Conservation (phyloP, 2,888 invertebrate genomes). For the Drosophila nr. perissopoda region DNA sequence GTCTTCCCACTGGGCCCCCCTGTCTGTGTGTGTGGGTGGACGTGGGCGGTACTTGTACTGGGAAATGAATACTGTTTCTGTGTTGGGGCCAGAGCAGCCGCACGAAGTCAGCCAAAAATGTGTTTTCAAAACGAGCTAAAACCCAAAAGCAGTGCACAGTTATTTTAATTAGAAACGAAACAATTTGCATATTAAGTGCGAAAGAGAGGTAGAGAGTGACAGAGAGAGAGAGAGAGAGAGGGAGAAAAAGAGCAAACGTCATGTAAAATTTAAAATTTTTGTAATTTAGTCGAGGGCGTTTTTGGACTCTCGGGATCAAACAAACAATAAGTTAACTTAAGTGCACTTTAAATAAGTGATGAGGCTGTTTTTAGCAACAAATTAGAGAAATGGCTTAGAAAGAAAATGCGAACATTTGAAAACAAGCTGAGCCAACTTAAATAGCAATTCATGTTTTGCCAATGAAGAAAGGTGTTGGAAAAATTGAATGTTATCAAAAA, state of each 20-base stretch:
- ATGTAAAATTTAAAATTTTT: conserved; percentile 52
- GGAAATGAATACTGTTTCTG: conserved; percentile 36
- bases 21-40: background rate
- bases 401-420: background rate
- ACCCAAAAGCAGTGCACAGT: conserved; percentile 72
- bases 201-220: conserved; percentile 9
- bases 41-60: conserved; percentile 6
- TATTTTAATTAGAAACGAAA: conserved; percentile 80
- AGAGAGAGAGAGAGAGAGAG: background rate
- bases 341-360: conserved; percentile 52
- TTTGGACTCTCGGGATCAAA: conserved; percentile 20
- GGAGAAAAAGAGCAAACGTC: conserved; percentile 1
- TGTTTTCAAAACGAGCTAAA: conserved; percentile 61
- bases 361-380: conserved; percentile 24
- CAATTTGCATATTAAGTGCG: conserved; percentile 77
- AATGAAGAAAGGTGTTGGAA: background rate
- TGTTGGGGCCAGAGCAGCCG: conserved; percentile 21
- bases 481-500: background rate
- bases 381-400: conserved; percentile 21
- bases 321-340: conserved; percentile 45
- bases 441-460: background rate
- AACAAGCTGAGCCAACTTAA: background rate
- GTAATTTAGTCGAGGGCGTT: conserved; percentile 38
- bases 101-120: conserved; percentile 68
- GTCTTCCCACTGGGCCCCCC: background rate